Evolutionary conservation across 2,113 vertebrate genomes (phyloP).

Genomic region (Phyllostomus hastatus): DNA sequence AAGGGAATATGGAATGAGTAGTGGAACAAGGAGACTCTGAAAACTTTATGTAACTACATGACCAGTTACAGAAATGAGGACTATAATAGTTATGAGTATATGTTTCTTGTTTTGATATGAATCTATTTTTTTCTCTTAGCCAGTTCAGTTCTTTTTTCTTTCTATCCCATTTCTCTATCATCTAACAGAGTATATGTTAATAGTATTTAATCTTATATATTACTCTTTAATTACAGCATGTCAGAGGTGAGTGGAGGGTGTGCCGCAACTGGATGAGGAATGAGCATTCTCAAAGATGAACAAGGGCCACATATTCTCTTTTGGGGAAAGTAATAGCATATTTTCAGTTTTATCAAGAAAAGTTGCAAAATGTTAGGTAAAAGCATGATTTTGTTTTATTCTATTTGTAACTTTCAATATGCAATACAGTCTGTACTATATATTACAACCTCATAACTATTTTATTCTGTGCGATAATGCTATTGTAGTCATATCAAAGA

Average conservation of each 20-base stretch:
- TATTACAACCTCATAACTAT: neutral
- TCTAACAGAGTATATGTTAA: neutral
- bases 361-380: neutral
- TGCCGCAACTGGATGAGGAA: neutral
- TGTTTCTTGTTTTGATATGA: neutral
- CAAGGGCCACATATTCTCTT: neutral
- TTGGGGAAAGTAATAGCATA: neutral
- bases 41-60: neutral
- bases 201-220: neutral
- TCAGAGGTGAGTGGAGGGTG: neutral
- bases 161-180: neutral
- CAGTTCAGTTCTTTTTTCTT: neutral
- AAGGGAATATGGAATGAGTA: neutral
- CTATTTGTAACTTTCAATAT: neutral
- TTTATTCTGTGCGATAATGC: neutral
- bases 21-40: neutral
- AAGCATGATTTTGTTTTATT: neutral
- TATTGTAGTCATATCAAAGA: neutral
- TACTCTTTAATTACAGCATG: neutral
- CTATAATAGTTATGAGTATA: neutral
- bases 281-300: neutral
- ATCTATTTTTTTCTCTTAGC: neutral
- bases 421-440: neutral
- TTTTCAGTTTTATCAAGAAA: neutral
- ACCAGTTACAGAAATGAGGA: neutral